A percentile compares a stretch with the other conserved stretches of the same genome.
phyloP scores from a whole-genome alignment of 2,888 invertebrate species.

The Lasioglossum villosulum region DNA sequence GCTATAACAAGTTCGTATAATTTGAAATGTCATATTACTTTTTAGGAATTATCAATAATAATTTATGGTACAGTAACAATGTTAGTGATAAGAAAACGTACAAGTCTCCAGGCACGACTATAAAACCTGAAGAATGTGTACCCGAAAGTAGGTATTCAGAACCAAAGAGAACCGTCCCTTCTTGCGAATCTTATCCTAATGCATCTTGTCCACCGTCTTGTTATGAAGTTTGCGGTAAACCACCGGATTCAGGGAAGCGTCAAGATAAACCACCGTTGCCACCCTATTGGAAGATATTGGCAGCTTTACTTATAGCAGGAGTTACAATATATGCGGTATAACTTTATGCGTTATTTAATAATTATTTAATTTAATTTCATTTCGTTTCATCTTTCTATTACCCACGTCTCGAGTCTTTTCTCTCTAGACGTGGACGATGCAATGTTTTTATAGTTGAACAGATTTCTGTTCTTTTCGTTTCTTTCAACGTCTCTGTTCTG shows the following conservation, averaged over 20 bases:
- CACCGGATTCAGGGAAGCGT: conserved; percentile 27
- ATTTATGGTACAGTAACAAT: conserved; percentile 72
- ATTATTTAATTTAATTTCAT: not conserved
- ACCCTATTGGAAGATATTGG: conserved; percentile 80
- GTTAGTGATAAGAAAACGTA: conserved; percentile 68
- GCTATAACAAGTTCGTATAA: not conserved
- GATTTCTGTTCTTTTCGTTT: not conserved
- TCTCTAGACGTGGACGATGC: not conserved
- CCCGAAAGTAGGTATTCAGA: conserved; percentile 68
- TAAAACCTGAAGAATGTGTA: conserved; percentile 78
- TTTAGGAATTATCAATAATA: conserved; percentile 70
- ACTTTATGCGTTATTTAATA: conserved; percentile 5
- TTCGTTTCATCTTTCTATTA: not conserved
- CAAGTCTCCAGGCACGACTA: conserved; percentile 74
- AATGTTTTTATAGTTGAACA: not conserved
- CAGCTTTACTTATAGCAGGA: conserved; percentile 78
- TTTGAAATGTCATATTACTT: conserved; percentile 13
- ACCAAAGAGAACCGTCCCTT: conserved; percentile 56
- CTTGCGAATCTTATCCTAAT: conserved; percentile 70
- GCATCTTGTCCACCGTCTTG: conserved; percentile 76
- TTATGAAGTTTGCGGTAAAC: conserved; percentile 70
- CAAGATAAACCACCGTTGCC: conserved; percentile 51
- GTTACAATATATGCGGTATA: conserved; percentile 76
- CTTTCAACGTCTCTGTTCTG: conserved; percentile 1
- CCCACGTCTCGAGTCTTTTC: not conserved